Evolutionary conservation across 2,113 vertebrate species (phyloP).

Genomic region (crab-eating macaque (Macaca fascicularis)): DNA sequence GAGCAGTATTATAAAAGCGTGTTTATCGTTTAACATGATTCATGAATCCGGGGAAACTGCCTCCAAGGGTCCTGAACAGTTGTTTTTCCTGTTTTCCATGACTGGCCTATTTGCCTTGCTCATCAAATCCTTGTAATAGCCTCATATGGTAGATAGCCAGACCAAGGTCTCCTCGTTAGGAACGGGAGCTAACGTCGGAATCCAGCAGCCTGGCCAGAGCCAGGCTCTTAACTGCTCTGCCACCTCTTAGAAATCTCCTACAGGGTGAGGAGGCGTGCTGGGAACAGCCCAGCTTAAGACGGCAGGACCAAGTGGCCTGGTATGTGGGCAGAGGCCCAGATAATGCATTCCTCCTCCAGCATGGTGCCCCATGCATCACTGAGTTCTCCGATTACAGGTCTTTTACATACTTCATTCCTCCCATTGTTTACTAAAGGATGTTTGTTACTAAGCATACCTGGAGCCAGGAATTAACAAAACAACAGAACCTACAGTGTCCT

Average conservation of each 20-base stretch:
- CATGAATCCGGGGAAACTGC: neutral
- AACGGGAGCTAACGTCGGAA: neutral
- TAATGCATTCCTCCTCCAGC: neutral
- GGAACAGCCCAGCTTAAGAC: accelerated
- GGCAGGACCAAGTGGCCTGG: neutral
- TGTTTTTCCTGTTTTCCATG: neutral
- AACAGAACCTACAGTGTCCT: no score
- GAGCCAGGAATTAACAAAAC: neutral
- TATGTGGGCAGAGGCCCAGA: neutral
- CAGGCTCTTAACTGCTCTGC: neutral
- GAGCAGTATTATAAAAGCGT: neutral
- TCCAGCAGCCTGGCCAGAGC: neutral
- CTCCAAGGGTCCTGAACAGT: neutral
- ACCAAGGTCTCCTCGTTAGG: neutral
- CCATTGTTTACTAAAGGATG: neutral
- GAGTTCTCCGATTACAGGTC: accelerated
- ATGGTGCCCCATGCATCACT: neutral
- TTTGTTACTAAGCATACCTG: neutral
- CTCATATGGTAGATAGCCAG: neutral
- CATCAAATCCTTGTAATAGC: neutral
- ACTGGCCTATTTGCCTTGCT: neutral
- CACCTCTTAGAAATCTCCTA: neutral
- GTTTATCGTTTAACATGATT: neutral
- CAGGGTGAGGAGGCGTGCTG: neutral
- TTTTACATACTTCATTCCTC: neutral